Conservation (phyloP, 2,113 vertebrate species). For the Tragelaphus buxtoni region DNA sequence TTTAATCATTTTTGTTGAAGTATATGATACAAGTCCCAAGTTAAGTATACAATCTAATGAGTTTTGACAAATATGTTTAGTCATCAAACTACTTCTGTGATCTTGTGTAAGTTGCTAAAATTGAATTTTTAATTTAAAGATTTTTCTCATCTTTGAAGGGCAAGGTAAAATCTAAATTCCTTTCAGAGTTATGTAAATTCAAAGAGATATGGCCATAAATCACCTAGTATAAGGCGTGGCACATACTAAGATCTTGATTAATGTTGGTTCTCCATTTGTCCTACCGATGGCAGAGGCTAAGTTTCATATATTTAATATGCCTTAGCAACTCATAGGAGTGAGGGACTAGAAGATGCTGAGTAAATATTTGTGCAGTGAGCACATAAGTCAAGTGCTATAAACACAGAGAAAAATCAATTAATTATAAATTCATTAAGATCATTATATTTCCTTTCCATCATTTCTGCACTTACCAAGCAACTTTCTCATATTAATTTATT, state of each 20-base stretch:
- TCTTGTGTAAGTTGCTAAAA: neutral
- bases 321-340: neutral
- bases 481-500: constrained; percentile 38
- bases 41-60: neutral
- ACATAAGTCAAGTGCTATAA: neutral
- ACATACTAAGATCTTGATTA: neutral
- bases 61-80: neutral
- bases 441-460: neutral
- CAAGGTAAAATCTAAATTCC: neutral
- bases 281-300: neutral
- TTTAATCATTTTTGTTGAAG: neutral
- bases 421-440: constrained; percentile 23
- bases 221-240: neutral
- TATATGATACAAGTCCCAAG: neutral
- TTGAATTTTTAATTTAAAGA: neutral
- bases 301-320: neutral
- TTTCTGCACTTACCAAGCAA: constrained; percentile 6
- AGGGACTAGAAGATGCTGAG: neutral
- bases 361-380: neutral
- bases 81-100: neutral
- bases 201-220: neutral
- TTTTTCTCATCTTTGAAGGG: neutral
- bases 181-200: neutral
- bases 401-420: constrained; percentile 26
- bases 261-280: neutral